These are phyloP conservation scores for Lepidocyrtinus sp. DNA, from an alignment of 2,888 invertebrate genomes.

Conservation along the genomic window DNA sequence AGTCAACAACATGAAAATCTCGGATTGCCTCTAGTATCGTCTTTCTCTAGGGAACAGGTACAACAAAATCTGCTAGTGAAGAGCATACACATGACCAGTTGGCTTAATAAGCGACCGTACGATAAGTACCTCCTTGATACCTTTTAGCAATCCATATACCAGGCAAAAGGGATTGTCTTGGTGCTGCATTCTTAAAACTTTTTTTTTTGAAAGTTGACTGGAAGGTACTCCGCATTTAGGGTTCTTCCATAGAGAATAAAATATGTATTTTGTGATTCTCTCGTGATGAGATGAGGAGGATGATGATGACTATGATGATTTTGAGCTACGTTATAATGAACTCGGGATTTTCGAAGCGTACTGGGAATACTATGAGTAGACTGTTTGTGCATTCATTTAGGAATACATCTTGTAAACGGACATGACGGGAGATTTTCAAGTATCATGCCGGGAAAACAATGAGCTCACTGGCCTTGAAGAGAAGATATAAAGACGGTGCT, in stretches of 20 bases:
- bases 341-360: conserved; percentile 21
- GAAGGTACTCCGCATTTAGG: neutral
- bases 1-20: neutral
- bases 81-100: neutral
- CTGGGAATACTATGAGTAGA: conserved; percentile 24
- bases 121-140: conserved; percentile 30
- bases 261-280: neutral
- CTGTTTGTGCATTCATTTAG: neutral
- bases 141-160: conserved; percentile 32
- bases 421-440: conserved; percentile 63
- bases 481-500: conserved; percentile 18
- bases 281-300: neutral
- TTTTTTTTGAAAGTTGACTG: neutral
- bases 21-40: neutral
- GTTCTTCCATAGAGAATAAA: neutral
- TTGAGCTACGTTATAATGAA: neutral
- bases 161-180: conserved; percentile 39
- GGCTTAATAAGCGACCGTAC: neutral
- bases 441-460: conserved; percentile 70
- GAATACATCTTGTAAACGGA: conserved; percentile 47
- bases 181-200: neutral
- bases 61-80: too few relatives aligned
- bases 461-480: conserved; percentile 69
- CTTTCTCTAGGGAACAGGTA: too few relatives aligned
- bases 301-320: conserved; percentile 2